Base-by-base conservation (phyloP, 2,888 invertebrate species). In the Bellardia bayeri region DNA sequence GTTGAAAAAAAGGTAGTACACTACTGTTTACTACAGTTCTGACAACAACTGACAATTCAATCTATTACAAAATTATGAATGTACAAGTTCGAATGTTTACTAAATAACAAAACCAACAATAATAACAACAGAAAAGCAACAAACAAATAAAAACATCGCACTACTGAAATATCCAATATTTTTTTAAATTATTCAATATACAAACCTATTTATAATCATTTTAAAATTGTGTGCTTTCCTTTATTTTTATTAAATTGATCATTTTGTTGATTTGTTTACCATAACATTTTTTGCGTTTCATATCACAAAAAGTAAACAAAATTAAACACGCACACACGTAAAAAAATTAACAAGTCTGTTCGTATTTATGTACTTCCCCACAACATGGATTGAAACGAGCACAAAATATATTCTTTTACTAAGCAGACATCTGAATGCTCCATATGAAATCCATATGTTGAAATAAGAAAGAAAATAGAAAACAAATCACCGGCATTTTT, bases 21-120 rank as follows among this genome's bases (percentile, higher is more conserved):
- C 87, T 81, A 87, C 78, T 58, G 76, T 85, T 82, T 79, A 66
- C 82, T 82, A 83, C 79, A 79, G 14, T 79, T 82, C 82, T 86
- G 82, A 82, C 78, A 69, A 74, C 74, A 75, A 84, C 72, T 84
- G 75, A 66, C 72, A 84, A 45, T 66, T 45, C 56, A 87, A 85
- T 87, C 87, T 87, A 85, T 85, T 87, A 87, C 87, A 87, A 87
- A 85, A 82, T 66, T 82, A 75, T 68, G 49, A 66, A 64, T 76
- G 75, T 74, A 51, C 68, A 69, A 79, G 76, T 86, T 84, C 58
- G 83, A 80, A 78, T 86, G 71, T 69, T 79, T 82, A 66, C 76
- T 37, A 69, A 82, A 82, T 74, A 37, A 66, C 14, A 81, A 61
- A 23, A 82, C n/a, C 42, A 68, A 74, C 3, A 84, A 68, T 37